These are phyloP conservation scores for Plagodis pulveraria DNA, from an alignment of 2,888 invertebrate genomes.

Conservation along the genomic window DNA sequence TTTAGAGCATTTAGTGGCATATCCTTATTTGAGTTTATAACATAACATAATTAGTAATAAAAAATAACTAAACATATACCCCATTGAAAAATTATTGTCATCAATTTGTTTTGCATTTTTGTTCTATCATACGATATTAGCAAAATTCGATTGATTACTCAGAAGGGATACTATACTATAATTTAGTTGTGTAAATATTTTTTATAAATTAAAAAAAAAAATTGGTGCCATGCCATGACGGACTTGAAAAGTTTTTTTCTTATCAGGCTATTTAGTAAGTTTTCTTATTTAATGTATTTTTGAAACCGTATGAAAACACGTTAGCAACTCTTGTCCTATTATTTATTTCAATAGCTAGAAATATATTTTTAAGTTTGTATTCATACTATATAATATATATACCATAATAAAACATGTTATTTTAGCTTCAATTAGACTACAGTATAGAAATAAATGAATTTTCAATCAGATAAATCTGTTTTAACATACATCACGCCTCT, in stretches of 20 bases:
- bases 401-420: conserved; percentile 35
- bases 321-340: conserved; percentile 13
- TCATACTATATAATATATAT: conserved; percentile 14
- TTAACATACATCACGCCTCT: too few relatives aligned
- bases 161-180: neutral
- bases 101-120: too few relatives aligned
- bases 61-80: too few relatives aligned
- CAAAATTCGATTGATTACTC: too few relatives aligned
- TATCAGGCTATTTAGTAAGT: conserved; percentile 4
- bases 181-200: conserved; percentile 26
- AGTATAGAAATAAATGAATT: conserved; percentile 33
- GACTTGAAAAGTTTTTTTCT: conserved; percentile 3
- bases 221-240: conserved; percentile 35
- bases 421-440: conserved; percentile 39
- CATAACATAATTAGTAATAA: too few relatives aligned
- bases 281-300: conserved; percentile 6
- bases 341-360: conserved; percentile 23
- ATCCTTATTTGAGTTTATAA: conserved; percentile 1
- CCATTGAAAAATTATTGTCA: too few relatives aligned
- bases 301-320: conserved; percentile 6
- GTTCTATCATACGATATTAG: too few relatives aligned
- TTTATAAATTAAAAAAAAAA: conserved; percentile 14
- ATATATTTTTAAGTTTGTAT: conserved; percentile 29
- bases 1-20: conserved; percentile 78
- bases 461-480: conserved; percentile 18